Conservation (phyloP, 2,888 invertebrate species). For the Pemphredon lugubris region DNA sequence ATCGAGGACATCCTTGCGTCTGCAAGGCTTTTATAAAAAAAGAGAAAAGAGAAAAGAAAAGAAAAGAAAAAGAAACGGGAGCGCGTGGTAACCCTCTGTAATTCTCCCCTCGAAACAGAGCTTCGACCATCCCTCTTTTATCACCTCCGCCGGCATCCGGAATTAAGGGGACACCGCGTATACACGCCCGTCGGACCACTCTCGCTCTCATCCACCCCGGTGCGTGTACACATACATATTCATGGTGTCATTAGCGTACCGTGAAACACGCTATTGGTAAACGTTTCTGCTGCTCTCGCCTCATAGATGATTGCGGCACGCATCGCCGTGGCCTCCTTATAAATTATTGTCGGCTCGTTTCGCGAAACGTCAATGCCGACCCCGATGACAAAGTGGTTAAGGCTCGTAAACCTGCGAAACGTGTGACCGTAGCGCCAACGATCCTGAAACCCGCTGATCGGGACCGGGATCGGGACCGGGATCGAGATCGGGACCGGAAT, state of each 20-base stretch:
- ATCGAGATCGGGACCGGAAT: too few species aligned
- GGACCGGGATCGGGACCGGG: conserved; percentile 61
- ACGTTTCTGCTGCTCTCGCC: conserved; percentile 69
- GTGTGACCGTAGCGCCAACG: conserved; percentile 26
- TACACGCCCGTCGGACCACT: conserved; percentile 39
- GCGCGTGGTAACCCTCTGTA: not conserved
- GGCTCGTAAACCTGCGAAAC: conserved; percentile 54
- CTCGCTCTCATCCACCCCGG: conserved; percentile 62
- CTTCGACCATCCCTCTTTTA: not conserved
- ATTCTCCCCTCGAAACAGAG: not conserved
- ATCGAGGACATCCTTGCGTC: too few species aligned
- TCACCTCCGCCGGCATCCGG: not conserved
- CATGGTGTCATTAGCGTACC: conserved; percentile 76
- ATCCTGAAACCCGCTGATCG: conserved; percentile 23
- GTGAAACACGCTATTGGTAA: conserved; percentile 76
- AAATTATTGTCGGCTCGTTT: conserved; percentile 66
- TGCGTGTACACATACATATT: conserved; percentile 75
- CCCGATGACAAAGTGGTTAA: conserved; percentile 64
- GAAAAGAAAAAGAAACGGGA: too few species aligned
- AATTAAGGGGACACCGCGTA: conserved; percentile 49
- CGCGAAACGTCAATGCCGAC: conserved; percentile 62
- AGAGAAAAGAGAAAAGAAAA: too few species aligned
- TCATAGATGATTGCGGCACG: conserved; percentile 57
- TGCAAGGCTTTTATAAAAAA: too few species aligned
- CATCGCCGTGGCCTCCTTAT: conserved; percentile 59